phyloP scores from a whole-genome alignment of 2,113 vertebrate species.

The Aythya baeri region DNA sequence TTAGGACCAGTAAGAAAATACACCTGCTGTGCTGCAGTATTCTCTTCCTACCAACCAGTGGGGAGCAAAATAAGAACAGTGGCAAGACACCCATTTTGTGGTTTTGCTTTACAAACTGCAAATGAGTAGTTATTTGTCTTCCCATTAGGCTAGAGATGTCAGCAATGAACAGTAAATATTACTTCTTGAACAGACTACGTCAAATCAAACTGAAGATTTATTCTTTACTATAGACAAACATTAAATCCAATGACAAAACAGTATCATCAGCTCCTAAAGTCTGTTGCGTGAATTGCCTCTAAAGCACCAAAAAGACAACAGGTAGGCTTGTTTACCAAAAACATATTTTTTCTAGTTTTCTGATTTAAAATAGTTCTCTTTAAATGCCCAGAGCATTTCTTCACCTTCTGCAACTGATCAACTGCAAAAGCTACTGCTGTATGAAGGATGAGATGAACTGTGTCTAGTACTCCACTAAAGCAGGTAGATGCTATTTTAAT shows the following conservation, averaged over 20 bases:
- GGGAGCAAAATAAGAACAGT: background rate
- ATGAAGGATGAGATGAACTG: background rate
- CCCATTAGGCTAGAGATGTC: background rate
- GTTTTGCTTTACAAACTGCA: background rate
- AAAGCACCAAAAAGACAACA: background rate
- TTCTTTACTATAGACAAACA: background rate
- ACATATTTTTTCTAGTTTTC: background rate
- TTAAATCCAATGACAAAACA: background rate
- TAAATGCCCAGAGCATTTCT: background rate
- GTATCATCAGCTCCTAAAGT: background rate
- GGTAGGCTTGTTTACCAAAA: background rate
- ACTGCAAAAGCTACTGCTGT: background rate
- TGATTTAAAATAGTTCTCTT: background rate
- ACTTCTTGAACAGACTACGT: background rate
- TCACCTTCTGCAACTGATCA: background rate
- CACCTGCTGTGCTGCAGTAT: background rate
- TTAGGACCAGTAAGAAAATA: background rate
- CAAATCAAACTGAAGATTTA: background rate
- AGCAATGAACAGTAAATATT: background rate
- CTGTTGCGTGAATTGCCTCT: background rate
- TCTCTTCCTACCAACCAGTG: background rate
- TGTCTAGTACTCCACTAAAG: background rate
- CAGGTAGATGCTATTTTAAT: constrained; percentile 13
- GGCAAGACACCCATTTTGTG: background rate
- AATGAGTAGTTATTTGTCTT: fast-evolving